Evolutionary conservation across 2,113 vertebrate genomes (phyloP).

Genomic region (Pachycephala philippinensis): DNA sequence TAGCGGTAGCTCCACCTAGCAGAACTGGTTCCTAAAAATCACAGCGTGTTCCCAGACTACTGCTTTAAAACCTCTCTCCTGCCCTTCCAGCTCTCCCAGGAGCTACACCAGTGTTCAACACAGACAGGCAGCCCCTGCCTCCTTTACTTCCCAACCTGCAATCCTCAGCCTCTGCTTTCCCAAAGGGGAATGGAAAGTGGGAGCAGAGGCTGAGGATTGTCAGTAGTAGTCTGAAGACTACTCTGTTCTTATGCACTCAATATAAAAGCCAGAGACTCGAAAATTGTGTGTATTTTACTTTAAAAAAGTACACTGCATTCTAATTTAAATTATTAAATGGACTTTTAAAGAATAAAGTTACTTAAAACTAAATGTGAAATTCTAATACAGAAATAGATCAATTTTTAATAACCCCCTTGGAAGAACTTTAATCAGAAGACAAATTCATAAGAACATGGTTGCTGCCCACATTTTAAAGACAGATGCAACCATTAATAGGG

Average conservation of each 20-base stretch:
- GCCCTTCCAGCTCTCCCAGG: background rate
- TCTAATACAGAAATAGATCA: background rate
- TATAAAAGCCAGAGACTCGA: background rate
- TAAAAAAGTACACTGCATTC: background rate
- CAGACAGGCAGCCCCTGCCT: background rate
- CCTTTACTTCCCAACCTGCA: background rate
- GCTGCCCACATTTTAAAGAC: background rate
- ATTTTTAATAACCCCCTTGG: background rate
- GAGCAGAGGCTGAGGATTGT: no score
- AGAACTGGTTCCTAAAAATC: constrained; percentile 38
- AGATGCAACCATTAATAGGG: background rate
- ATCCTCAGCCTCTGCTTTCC: background rate
- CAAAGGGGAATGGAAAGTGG: no score
- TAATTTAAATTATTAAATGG: background rate
- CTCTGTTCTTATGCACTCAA: background rate
- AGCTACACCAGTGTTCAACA: background rate
- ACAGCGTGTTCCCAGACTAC: background rate
- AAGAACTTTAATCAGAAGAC: background rate
- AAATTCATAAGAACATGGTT: background rate
- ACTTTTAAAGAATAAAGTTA: background rate
- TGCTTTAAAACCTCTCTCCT: background rate
- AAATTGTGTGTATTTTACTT: background rate
- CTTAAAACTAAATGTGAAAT: background rate
- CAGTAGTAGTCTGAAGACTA: background rate
- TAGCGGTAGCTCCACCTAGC: background rate